A percentile compares a stretch with the other conserved stretches of the same genome.
These are phyloP conservation scores for Agonopterix heracliana DNA, from an alignment of 2,888 invertebrate species.

Conservation along the genomic window DNA sequence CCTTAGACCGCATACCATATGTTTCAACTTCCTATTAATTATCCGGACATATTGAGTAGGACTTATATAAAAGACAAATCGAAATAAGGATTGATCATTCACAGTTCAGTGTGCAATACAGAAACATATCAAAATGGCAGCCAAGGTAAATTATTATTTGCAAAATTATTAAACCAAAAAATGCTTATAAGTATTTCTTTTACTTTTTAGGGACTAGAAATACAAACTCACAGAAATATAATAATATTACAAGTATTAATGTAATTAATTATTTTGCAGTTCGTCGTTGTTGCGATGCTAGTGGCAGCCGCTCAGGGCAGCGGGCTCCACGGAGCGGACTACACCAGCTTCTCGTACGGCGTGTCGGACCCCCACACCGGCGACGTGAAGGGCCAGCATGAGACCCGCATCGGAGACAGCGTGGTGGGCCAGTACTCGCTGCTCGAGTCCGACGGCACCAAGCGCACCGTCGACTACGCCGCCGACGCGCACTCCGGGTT, in stretches of 20 bases:
- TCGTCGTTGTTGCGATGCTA: constrained; percentile 59
- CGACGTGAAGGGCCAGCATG: constrained; percentile 76
- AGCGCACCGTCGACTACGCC: constrained; percentile 78
- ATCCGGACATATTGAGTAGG: background rate
- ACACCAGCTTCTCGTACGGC: constrained; percentile 66
- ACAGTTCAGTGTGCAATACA: constrained; percentile 1
- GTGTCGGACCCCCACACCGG: constrained; percentile 69
- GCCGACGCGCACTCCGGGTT: constrained; percentile 55
- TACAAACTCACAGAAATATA: background rate
- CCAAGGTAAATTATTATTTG: background rate
- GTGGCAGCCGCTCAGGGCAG: constrained; percentile 62
- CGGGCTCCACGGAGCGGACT: constrained; percentile 55
- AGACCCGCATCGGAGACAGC: constrained; percentile 79
- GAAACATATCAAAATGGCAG: constrained; percentile 2
- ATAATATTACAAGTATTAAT: background rate
- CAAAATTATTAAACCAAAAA: background rate
- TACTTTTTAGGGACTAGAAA: background rate
- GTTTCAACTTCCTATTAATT: background rate
- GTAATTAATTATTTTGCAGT: constrained; percentile 38
- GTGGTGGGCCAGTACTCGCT: constrained; percentile 74
- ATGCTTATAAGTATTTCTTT: background rate
- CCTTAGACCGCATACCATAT: background rate
- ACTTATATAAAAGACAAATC: background rate
- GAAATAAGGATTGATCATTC: background rate
- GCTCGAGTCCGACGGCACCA: constrained; percentile 78